Percentiles rank a stretch among this genome's conserved stretches.
phyloP scores from a whole-genome alignment of 2,797 vertebrate genomes.

The Mormyrus proboscirostris region DNA sequence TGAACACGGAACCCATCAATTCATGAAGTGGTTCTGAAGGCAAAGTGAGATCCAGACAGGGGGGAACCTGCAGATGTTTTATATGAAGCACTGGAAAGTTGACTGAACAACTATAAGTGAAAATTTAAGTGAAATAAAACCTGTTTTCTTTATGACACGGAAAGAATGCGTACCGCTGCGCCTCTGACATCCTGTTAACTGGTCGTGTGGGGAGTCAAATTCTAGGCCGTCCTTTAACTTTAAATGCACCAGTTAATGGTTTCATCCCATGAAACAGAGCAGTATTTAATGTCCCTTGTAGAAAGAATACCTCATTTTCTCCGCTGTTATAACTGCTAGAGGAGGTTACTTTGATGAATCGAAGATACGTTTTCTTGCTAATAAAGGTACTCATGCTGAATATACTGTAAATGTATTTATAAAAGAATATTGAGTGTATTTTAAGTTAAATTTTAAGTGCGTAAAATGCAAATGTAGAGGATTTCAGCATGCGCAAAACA shows the following conservation, averaged over 20 bases:
- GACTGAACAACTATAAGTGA: neutral
- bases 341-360: neutral
- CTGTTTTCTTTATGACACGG: neutral
- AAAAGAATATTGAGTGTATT: neutral
- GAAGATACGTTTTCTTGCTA: neutral
- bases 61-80: neutral
- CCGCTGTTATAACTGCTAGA: neutral
- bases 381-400: neutral
- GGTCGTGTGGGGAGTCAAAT: neutral
- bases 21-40: neutral
- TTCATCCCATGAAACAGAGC: neutral
- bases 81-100: neutral
- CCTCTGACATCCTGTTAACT: neutral
- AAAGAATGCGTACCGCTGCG: neutral
- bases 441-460: no score
- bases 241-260: neutral
- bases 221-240: neutral
- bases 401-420: neutral
- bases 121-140: neutral
- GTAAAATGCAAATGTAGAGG: no score
- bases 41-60: neutral
- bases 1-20: neutral
- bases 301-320: neutral
- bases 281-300: neutral
- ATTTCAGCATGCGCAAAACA: no score